phyloP scores from a whole-genome alignment of 1,140 invertebrate species.

The Apis laboriosa region DNA sequence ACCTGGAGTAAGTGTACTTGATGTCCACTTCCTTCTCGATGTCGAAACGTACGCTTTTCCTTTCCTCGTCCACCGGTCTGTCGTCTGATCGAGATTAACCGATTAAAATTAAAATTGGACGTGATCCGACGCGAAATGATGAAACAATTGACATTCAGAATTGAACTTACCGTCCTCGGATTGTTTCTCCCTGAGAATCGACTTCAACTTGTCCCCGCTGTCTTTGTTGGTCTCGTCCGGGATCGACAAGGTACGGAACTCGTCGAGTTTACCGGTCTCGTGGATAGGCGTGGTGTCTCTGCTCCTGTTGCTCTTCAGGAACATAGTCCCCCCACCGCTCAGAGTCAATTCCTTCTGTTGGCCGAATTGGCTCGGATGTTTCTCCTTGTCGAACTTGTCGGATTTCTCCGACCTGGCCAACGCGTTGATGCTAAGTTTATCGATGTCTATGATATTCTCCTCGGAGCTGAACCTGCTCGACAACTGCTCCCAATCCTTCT shows the following conservation, averaged over 20 bases:
- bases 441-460: conserved; percentile 81
- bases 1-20: conserved; percentile 79
- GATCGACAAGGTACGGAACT: conserved; percentile 60
- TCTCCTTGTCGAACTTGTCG: conserved; percentile 73
- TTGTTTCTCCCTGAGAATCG: conserved; percentile 86
- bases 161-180: conserved; percentile 79
- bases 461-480: conserved; percentile 73
- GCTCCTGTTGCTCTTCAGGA: conserved; percentile 85
- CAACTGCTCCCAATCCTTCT: conserved; percentile 78
- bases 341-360: conserved; percentile 78
- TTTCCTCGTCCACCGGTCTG: conserved; percentile 84
- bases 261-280: conserved; percentile 71
- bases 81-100: conserved; percentile 67
- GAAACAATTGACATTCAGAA: background rate
- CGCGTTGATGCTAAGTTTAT: conserved; percentile 80
- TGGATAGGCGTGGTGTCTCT: conserved; percentile 76
- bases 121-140: conserved; percentile 12
- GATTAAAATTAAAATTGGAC: background rate
- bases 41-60: conserved; percentile 87
- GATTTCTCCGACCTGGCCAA: conserved; percentile 63
- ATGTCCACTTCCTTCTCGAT: conserved; percentile 78
- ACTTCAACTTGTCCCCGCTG: conserved; percentile 82
- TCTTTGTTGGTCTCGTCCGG: conserved; percentile 57
- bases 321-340: conserved; percentile 85
- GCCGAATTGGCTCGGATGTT: conserved; percentile 69